phyloP scores from a whole-genome alignment of 2,113 vertebrate genomes.

The Lepisosteus oculatus region DNA sequence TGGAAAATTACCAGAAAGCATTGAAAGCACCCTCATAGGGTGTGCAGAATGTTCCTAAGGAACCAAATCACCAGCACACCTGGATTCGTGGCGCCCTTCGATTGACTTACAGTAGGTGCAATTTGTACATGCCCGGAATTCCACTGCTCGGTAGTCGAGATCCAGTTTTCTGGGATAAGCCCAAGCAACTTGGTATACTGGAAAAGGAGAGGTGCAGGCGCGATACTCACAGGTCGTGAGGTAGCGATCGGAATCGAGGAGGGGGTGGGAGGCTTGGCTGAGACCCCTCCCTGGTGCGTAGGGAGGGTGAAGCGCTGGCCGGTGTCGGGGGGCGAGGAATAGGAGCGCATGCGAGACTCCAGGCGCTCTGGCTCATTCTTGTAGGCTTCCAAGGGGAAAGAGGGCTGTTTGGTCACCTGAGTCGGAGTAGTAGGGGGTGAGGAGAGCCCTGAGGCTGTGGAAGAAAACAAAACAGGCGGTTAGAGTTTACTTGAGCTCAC shows the following conservation, averaged over 20 bases:
- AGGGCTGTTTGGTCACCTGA: conserved; percentile 77
- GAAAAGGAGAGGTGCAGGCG: neutral
- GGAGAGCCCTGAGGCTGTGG: conserved; percentile 78
- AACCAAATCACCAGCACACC: too few relatives aligned
- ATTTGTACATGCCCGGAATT: too few relatives aligned
- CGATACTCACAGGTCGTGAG: conserved; percentile 80
- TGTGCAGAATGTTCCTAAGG: too few relatives aligned
- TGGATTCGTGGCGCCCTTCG: too few relatives aligned
- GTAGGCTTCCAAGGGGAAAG: conserved; percentile 80
- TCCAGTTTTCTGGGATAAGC: too few relatives aligned
- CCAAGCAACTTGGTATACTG: too few relatives aligned
- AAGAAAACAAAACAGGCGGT: conserved; percentile 3
- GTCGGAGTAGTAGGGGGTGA: conserved; percentile 87
- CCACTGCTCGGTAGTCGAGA: too few relatives aligned
- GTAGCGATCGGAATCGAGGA: conserved; percentile 65
- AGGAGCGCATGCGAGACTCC: conserved; percentile 72
- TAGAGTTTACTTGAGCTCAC: too few relatives aligned
- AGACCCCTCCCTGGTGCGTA: conserved; percentile 41
- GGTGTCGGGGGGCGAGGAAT: conserved; percentile 75
- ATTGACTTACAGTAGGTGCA: too few relatives aligned
- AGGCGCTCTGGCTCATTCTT: conserved; percentile 73
- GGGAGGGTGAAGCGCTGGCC: conserved; percentile 75
- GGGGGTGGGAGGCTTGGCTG: conserved; percentile 63
- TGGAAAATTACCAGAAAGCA: too few relatives aligned
- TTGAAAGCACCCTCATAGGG: too few relatives aligned